Evolutionary conservation across 2,797 vertebrate species (phyloP).

Genomic region (Fundulus diaphanus): DNA sequence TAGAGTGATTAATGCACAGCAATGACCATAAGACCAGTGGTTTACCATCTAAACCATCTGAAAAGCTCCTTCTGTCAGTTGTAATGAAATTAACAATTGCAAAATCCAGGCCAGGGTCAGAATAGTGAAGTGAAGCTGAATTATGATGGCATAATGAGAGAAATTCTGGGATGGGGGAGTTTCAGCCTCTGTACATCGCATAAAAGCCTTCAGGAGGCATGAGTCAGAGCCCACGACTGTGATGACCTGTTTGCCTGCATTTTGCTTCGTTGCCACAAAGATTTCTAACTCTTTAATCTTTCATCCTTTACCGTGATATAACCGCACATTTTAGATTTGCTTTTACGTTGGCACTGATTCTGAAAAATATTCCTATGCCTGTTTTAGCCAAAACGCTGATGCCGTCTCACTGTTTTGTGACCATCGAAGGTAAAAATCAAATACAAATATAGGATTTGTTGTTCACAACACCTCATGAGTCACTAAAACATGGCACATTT

Average conservation of each 20-base stretch:
- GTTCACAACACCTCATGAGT: not conserved
- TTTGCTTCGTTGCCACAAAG: slow-evolving; percentile 34
- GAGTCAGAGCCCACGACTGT: slow-evolving; percentile 60
- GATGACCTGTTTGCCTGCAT: slow-evolving; percentile 46
- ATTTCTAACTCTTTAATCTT: slow-evolving; percentile 18
- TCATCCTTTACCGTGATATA: not conserved
- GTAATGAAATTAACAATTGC: slow-evolving; percentile 42
- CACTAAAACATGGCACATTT: not conserved
- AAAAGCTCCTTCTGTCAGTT: slow-evolving; percentile 35
- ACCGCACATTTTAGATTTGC: slow-evolving; percentile 3
- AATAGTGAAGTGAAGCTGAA: slow-evolving; percentile 27
- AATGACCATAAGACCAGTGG: slow-evolving; percentile 20
- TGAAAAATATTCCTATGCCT: not conserved
- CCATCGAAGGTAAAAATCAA: not conserved
- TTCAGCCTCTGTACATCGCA: slow-evolving; percentile 50
- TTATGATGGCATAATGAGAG: slow-evolving; percentile 39
- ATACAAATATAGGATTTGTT: not conserved
- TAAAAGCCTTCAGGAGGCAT: slow-evolving; percentile 58
- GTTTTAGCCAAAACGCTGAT: not conserved
- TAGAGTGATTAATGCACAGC: slow-evolving; percentile 32
- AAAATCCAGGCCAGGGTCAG: slow-evolving; percentile 26
- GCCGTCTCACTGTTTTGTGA: not conserved
- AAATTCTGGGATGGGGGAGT: slow-evolving; percentile 34
- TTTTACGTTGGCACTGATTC: not conserved
- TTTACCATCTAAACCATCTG: slow-evolving; percentile 31